Base-by-base conservation (phyloP, 2,888 invertebrate genomes). In the Pristionchus japonicus region DNA sequence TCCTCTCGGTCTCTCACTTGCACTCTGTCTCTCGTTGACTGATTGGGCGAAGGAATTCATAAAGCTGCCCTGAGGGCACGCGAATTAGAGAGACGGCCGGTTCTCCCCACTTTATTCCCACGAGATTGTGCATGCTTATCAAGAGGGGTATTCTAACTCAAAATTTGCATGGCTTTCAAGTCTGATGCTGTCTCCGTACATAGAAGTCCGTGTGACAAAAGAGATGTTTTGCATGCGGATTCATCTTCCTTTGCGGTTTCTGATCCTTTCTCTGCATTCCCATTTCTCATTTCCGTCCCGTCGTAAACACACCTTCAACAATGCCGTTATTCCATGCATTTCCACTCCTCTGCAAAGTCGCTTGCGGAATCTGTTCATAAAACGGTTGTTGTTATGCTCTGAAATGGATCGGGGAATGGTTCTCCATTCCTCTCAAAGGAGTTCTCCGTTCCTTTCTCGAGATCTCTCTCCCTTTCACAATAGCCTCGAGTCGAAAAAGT, bases 11-110 rank as follows among this genome's bases (percentile, higher is more conserved):
- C 70, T 70, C 70, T 70, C 70, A 20, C 70, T 37, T 70, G 37
- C 37, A 6, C 43, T 34, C 77, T 13, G 3, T 77, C 77, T 77
- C 77, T 77, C 77, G 11, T 15, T 27, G 9, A 77, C 27, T 31
- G 64, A 64, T 67, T 34, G 15, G 34, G 1, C 34, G 67, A 1
- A 6, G n/a, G 77, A 47, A 43, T 43, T 77, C 77, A 77, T 77
- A 77, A 77, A 43, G 43, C 77, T 43, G 77, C 43, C 40, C 77
- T 43, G 23, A 27, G 43, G 77, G 40, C n/a, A 27, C 70, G 34
- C 43, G n/a, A 77, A 77, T 77, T 77, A 47, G 43, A 43, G 64
- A 34, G 31, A 23, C 40, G 77, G 77, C 70, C 70, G 70, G 70
- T 70, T 37, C 70, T n/a, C 70, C 70, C 70, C 34, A 23, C 40